Evolutionary conservation across 2,113 vertebrate species (phyloP), one percentile per base, ranked within the genome.

Genomic region (Ophthalmotilapia sp.): DNA sequence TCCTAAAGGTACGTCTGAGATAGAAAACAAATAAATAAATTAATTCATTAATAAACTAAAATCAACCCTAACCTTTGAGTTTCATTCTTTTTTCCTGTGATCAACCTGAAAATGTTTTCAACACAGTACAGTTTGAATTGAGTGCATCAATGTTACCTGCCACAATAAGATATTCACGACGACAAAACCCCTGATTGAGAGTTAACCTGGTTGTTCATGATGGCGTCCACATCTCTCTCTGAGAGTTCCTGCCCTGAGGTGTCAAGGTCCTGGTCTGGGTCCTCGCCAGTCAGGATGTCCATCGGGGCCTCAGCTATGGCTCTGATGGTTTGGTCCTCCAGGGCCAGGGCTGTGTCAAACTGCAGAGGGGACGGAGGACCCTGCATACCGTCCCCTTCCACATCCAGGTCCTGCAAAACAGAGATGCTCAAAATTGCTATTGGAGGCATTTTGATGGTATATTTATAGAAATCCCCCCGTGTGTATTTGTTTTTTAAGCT

Each of bases 351-450:
- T 2, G 98, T 98, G 84, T 99, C 98, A 36, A 99, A 98, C 91
- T 98, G 98, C 79, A 99, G 95, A 3, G 98, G 98, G 36, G 98
- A 99, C 0, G 98, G 98, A 9, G 98, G 98, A 12, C 97, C 98
- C 91, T 98, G 98, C 97, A 98, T 95, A 0, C 98, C 97, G 2
- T 99, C 98, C 0, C 98, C 98, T 88, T 98, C 98, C 91, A 99
- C 98, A 42, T 99, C 98, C 95, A 99, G 95, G 93, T 99, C 98
- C 98, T 99, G 87, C 17, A 40, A 5, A 47, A 82, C 29, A 87
- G 26, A 6, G 6, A 82, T 3, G 23, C 45, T 11, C 45, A 53
- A 54, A 26, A 55, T 60, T 53, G 6, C 31, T 58, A 5, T 55
- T 62, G 14, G 1, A 56, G 21, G 29, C 58, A 53, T 58, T 51